A percentile compares a stretch with the other conserved stretches of the same genome.
These are phyloP conservation scores for Biston stratarius DNA, from an alignment of 2,888 invertebrate genomes.

Conservation along the genomic window DNA sequence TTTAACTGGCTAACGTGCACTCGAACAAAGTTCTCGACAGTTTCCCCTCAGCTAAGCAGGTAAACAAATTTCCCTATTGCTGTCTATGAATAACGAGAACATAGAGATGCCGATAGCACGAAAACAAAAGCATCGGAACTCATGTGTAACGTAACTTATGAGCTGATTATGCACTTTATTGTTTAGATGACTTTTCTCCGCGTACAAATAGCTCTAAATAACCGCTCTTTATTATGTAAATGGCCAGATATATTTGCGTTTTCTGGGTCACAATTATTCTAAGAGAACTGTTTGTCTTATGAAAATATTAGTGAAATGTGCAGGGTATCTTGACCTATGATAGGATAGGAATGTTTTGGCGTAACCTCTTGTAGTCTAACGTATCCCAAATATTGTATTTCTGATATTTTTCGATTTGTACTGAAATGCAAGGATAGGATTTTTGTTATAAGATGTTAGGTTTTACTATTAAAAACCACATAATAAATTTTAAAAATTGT, in stretches of 20 bases:
- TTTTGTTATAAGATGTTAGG: no score
- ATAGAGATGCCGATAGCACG: slow-evolving; percentile 46
- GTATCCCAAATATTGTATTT: no score
- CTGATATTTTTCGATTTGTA: background rate
- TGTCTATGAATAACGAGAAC: slow-evolving; percentile 32
- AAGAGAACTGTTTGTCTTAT: slow-evolving; percentile 40
- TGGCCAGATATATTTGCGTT: slow-evolving; percentile 62
- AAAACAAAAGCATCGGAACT: slow-evolving; percentile 50
- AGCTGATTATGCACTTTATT: slow-evolving; percentile 72
- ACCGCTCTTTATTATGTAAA: slow-evolving; percentile 68
- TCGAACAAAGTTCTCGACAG: no score
- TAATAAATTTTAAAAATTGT: no score
- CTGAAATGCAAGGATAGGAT: no score
- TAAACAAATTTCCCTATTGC: slow-evolving; percentile 24
- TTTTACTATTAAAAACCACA: no score
- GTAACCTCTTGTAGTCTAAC: background rate
- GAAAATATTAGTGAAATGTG: slow-evolving; percentile 25
- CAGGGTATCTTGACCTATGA: slow-evolving; percentile 7
- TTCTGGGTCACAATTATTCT: slow-evolving; percentile 51
- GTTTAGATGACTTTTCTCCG: slow-evolving; percentile 64
- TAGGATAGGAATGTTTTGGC: background rate
- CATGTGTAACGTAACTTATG: slow-evolving; percentile 61
- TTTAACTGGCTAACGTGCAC: no score
- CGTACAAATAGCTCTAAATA: slow-evolving; percentile 72
- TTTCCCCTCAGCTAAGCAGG: background rate